These are phyloP conservation scores for Halichondria panicea DNA, from an alignment of 37 sponge, comb jelly and placozoan species.

Conservation along the genomic window DNA sequence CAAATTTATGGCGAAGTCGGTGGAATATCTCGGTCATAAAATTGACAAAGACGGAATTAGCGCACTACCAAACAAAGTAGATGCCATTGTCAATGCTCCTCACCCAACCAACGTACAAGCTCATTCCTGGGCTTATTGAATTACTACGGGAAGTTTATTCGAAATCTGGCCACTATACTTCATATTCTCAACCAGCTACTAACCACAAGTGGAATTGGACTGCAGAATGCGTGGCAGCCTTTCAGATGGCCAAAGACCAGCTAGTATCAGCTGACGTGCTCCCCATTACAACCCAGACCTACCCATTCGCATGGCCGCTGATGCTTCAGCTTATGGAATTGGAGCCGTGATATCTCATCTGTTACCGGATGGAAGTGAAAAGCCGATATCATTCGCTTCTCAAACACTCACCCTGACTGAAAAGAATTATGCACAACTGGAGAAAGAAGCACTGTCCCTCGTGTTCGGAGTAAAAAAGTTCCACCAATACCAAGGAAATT, in stretches of 20 bases:
- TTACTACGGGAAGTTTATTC: slow-evolving; percentile 33
- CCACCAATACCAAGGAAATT: slow-evolving; percentile 59
- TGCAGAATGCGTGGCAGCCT: not conserved
- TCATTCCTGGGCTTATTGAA: slow-evolving; percentile 27
- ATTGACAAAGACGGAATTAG: slow-evolving; percentile 11
- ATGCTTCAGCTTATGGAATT: slow-evolving; percentile 47
- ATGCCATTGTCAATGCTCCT: slow-evolving; percentile 27
- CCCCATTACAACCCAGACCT: slow-evolving; percentile 31
- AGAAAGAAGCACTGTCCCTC: slow-evolving; percentile 38
- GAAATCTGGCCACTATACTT: not conserved
- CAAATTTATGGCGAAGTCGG: slow-evolving; percentile 11
- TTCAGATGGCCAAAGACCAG: slow-evolving; percentile 16
- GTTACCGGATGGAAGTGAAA: slow-evolving; percentile 41
- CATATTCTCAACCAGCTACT: slow-evolving; percentile 16
- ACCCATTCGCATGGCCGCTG: slow-evolving; percentile 19
- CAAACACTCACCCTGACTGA: slow-evolving; percentile 32
- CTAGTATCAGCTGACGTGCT: slow-evolving; percentile 25
- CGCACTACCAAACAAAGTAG: not conserved
- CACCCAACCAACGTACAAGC: not conserved
- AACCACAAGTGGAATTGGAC: not conserved
- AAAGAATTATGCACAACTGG: slow-evolving; percentile 46
- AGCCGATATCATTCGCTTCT: slow-evolving; percentile 61
- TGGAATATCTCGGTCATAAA: slow-evolving; percentile 35
- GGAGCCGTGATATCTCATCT: slow-evolving; percentile 53
- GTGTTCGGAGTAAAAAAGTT: slow-evolving; percentile 47